Evolutionary conservation across 2,113 vertebrate species (phyloP).

Genomic region (Phalacrocorax brasilianus): DNA sequence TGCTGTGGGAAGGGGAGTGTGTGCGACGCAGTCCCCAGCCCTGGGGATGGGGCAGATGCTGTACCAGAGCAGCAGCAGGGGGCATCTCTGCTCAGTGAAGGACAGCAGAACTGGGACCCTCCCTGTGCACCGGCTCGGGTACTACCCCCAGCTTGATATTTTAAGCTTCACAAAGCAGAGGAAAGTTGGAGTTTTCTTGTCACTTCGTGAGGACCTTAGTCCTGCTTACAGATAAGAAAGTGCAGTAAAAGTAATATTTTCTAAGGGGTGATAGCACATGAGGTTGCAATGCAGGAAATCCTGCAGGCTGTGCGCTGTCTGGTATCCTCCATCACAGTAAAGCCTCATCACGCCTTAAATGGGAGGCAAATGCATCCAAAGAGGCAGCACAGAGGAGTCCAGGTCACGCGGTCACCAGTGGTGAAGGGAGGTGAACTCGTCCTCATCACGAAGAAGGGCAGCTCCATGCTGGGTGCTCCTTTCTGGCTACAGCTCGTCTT

Average conservation of each 20-base stretch:
- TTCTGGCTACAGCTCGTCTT: not conserved
- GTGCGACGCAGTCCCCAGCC: not conserved
- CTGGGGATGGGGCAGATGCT: not conserved
- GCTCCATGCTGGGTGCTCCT: not conserved
- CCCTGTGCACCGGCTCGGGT: not conserved
- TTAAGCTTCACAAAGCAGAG: not conserved
- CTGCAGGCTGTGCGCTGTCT: not conserved
- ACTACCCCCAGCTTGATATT: not conserved
- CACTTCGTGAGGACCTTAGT: not conserved
- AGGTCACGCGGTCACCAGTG: not conserved
- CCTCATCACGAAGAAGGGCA: not conserved
- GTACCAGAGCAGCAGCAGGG: not conserved
- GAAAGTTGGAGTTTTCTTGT: not conserved
- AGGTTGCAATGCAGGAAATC: not conserved
- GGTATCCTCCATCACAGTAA: not conserved
- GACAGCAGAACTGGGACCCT: not conserved
- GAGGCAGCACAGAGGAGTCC: not conserved
- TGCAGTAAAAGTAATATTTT: not conserved
- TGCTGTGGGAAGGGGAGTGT: not conserved
- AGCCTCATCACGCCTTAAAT: not conserved
- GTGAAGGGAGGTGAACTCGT: not conserved
- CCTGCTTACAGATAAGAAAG: not conserved
- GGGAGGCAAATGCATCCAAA: not conserved
- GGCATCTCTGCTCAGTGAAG: not conserved
- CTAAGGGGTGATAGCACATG: not conserved